phyloP scores from a whole-genome alignment of 92 coral and sea anemone species.

The Parazoanthus darwini region DNA sequence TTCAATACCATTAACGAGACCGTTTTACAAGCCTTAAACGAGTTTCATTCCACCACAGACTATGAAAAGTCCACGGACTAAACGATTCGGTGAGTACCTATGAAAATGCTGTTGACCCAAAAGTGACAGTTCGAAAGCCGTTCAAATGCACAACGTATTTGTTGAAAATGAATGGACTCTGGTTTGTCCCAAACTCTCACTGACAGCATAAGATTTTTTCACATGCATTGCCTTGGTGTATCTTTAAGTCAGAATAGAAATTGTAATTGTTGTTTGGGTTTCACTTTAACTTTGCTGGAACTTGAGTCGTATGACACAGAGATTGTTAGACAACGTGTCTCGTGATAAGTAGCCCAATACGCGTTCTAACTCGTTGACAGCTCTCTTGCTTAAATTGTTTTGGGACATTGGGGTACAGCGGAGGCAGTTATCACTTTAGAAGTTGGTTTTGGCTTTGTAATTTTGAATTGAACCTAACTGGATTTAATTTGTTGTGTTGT shows the following conservation, averaged over 20 bases:
- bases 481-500: conserved; percentile 39
- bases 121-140: conserved; percentile 69
- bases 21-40: conserved; percentile 12
- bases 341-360: conserved; percentile 66
- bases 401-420: conserved; percentile 35
- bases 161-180: conserved; percentile 76
- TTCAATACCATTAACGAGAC: not conserved
- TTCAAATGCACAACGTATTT: conserved; percentile 89
- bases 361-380: conserved; percentile 68
- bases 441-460: conserved; percentile 3
- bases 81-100: conserved; percentile 82
- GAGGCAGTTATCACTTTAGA: conserved; percentile 13
- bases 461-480: conserved; percentile 24
- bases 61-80: conserved; percentile 70
- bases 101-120: conserved; percentile 42
- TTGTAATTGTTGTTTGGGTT: not conserved
- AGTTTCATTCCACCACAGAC: conserved; percentile 80
- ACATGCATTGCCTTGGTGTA: not conserved
- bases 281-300: conserved; percentile 14
- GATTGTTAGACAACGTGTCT: conserved; percentile 54
- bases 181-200: conserved; percentile 47
- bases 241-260: conserved; percentile 8
- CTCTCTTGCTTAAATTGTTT: conserved; percentile 46
- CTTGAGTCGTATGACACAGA: conserved; percentile 2
- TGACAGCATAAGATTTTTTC: not conserved